These are phyloP conservation scores for Protonemura montana DNA, from an alignment of 2,888 invertebrate species.

Conservation along the genomic window DNA sequence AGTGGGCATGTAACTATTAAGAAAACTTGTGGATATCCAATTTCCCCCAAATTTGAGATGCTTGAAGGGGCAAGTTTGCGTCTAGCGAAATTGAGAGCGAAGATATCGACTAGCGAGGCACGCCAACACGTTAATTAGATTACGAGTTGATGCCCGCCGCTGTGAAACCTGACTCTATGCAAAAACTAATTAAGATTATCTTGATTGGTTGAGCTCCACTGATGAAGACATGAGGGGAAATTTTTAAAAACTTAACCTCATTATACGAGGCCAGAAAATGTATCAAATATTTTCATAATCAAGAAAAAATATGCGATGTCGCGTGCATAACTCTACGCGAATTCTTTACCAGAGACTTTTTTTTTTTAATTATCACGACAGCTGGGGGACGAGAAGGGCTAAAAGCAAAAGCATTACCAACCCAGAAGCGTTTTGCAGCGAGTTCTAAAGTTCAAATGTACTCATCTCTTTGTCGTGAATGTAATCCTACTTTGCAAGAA, in stretches of 20 bases:
- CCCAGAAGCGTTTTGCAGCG: neutral
- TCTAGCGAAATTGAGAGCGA: neutral
- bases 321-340: neutral
- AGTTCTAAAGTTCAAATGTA: neutral
- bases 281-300: neutral
- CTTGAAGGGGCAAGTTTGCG: neutral
- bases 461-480: neutral
- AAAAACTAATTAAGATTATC: conserved; percentile 12
- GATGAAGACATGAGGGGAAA: neutral
- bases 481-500: neutral
- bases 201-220: neutral
- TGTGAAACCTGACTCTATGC: neutral
- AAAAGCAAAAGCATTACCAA: neutral
- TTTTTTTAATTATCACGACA: neutral
- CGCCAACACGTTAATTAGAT: conserved; percentile 7
- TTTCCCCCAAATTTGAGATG: neutral
- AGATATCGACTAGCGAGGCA: neutral
- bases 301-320: conserved; percentile 1
- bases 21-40: neutral
- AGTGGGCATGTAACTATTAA: neutral
- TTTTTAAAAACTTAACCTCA: neutral
- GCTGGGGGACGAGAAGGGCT: neutral
- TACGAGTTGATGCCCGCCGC: neutral
- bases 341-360: neutral
- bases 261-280: neutral